Percentiles rank a stretch among this genome's conserved stretches.
These are phyloP conservation scores for Eristalis intricaria DNA, from an alignment of 2,888 invertebrate genomes.

Conservation along the genomic window DNA sequence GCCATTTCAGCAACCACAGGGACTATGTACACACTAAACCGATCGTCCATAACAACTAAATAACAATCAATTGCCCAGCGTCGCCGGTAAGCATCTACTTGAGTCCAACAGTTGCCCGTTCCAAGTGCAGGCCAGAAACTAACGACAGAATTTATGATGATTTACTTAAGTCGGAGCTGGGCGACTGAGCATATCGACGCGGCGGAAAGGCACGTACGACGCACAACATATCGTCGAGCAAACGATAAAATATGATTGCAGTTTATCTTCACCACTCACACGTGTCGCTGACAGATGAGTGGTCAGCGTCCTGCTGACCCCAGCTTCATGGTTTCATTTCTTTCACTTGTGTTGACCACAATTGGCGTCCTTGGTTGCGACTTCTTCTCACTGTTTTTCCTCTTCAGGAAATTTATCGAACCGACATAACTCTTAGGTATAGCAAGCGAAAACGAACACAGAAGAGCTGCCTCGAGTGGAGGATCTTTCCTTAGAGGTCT, in stretches of 20 bases:
- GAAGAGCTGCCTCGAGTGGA: not conserved
- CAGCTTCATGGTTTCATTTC: slow-evolving; percentile 3
- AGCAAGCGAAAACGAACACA: not conserved
- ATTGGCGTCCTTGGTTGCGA: slow-evolving; percentile 23
- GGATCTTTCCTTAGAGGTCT: slow-evolving; percentile 20
- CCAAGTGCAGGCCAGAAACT: not conserved
- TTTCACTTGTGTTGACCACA: slow-evolving; percentile 31
- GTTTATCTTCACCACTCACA: slow-evolving; percentile 59
- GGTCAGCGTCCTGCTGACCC: not conserved
- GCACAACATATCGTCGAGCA: slow-evolving; percentile 48
- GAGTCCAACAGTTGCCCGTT: not conserved
- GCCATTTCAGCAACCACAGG: not conserved
- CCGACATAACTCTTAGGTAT: slow-evolving; percentile 8
- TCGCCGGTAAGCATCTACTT: not conserved
- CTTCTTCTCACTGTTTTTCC: slow-evolving; percentile 15
- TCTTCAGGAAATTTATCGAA: slow-evolving; percentile 41
- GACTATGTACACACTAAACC: not conserved
- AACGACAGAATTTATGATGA: slow-evolving; percentile 48
- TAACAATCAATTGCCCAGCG: slow-evolving; percentile 5
- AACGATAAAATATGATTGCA: slow-evolving; percentile 66
- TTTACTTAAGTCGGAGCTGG: slow-evolving; percentile 32
- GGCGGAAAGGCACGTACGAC: slow-evolving; percentile 3
- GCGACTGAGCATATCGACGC: not conserved
- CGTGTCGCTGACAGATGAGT: slow-evolving; percentile 47
- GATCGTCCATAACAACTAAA: slow-evolving; percentile 7